These are phyloP conservation scores for Electrophaes corylata DNA, from an alignment of 2,888 invertebrate species.

Conservation along the genomic window DNA sequence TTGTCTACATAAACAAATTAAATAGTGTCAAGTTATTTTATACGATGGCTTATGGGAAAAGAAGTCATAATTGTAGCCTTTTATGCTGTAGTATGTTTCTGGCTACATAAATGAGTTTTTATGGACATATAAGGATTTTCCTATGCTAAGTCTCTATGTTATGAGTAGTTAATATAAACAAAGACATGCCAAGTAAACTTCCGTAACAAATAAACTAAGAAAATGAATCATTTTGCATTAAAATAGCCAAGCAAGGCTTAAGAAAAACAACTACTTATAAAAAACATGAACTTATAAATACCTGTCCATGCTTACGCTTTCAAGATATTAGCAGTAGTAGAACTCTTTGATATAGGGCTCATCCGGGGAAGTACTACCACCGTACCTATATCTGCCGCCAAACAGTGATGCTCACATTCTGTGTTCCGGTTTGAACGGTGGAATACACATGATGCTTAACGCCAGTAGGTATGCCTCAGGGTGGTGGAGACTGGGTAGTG, in stretches of 20 bases:
- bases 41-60: not conserved
- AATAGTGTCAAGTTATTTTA: not conserved
- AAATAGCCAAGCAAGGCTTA: not conserved
- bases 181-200: conserved; percentile 1
- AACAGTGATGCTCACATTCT: too few species aligned
- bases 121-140: conserved; percentile 48
- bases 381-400: too few species aligned
- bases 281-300: not conserved
- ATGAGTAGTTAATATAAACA: conserved; percentile 11
- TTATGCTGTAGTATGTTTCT: conserved; percentile 21
- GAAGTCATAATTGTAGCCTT: not conserved
- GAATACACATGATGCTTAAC: too few species aligned
- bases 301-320: too few species aligned
- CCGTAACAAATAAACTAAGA: conserved; percentile 13
- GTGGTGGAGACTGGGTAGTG: too few species aligned
- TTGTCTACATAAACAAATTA: not conserved
- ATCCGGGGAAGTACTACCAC: too few species aligned
- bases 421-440: too few species aligned
- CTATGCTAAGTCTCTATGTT: conserved; percentile 40
- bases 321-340: too few species aligned
- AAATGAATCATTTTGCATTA: conserved; percentile 6
- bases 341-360: too few species aligned
- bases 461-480: too few species aligned
- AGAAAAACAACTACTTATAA: not conserved
- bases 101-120: conserved; percentile 28